Base-by-base conservation (phyloP, 1,140 invertebrate species). In the Drosophila sulfurigaster region DNA sequence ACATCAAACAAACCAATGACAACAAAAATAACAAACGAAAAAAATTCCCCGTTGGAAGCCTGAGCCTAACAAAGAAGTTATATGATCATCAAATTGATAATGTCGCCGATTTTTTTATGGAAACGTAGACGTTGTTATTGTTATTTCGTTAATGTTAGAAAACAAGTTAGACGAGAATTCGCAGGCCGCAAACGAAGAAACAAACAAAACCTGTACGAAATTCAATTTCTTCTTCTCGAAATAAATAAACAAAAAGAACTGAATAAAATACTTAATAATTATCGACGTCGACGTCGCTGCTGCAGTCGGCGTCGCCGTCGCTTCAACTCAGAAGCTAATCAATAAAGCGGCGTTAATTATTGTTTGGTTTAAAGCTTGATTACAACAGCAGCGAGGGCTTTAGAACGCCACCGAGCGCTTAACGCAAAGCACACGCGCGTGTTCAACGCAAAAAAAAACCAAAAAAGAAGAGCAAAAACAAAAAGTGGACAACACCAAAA, bases 331-430 rank as follows among this genome's bases (percentile, higher is more conserved):
- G 56, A 45, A 62, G 60, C 56, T 72, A 72, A 76, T 80, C 81
- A 82, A 85, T 85, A 75, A 73, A 65, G 69, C 82, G 72, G 72
- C 85, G 86, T 85, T 89, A 89, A 89, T 89, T 89, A 85, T 85
- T 85, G 85, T 89, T 89, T 81, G 88, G 85, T 81, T 89, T 89
- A 85, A 89, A 89, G 85, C 81, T 54, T 79, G 85, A 89, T 89
- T 89, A 85, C 73, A 82, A 79, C 65, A 76, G 71, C 81, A 72
- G 81, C 72, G 57, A 56, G 69, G 15, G 63, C 81, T 56, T 89
- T 89, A 89, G 85, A 89, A 89, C 81, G 78, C 60, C 49, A 69
- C 45, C 15, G 79, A 81, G 66, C 78, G 85, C 63, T 71, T 75
- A 76, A 80, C 79, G 73, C 51, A 68, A 59, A 81, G 68, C 86